Conservation (phyloP, 2,888 invertebrate genomes). For the Coronaproctus castanopsis region DNA sequence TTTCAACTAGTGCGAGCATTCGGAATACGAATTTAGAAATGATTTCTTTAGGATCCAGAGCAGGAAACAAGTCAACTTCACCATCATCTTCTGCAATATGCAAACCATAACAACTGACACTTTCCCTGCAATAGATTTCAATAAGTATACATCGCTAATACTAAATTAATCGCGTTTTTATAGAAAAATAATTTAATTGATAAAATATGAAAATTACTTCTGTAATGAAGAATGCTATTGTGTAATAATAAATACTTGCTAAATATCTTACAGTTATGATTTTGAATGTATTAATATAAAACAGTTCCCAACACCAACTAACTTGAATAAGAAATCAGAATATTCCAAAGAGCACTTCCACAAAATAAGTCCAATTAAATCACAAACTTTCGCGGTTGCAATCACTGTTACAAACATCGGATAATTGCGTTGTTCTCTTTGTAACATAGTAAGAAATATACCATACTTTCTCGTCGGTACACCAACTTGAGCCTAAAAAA, state of each 20-base stretch:
- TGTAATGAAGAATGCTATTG: too few species aligned
- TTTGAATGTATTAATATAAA: too few species aligned
- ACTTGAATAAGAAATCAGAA: slow-evolving; percentile 28
- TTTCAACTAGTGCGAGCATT: slow-evolving; percentile 66
- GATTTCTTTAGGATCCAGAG: slow-evolving; percentile 66
- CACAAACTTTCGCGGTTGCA: slow-evolving; percentile 64
- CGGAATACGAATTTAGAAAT: slow-evolving; percentile 85
- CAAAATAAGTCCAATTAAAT: slow-evolving; percentile 80
- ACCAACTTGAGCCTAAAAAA: slow-evolving; percentile 41
- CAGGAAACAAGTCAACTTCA: slow-evolving; percentile 86
- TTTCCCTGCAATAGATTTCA: slow-evolving; percentile 27
- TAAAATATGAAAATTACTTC: too few species aligned
- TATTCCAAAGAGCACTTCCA: slow-evolving; percentile 43
- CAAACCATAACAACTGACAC: slow-evolving; percentile 56
- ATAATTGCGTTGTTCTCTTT: slow-evolving; percentile 58
- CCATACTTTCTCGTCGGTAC: slow-evolving; percentile 62
- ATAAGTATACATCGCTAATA: too few species aligned
- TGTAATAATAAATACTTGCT: too few species aligned
- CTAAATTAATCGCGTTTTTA: too few species aligned
- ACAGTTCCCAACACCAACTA: too few species aligned
- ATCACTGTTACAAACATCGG: slow-evolving; percentile 64
- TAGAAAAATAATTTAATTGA: too few species aligned
- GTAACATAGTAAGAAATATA: slow-evolving; percentile 75
- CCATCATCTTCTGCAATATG: slow-evolving; percentile 94
- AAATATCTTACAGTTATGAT: too few species aligned